Evolutionary conservation across 2,888 invertebrate species (phyloP), one percentile per base, ranked within the genome.

Genomic region (Pristionchus exspectatus): DNA sequence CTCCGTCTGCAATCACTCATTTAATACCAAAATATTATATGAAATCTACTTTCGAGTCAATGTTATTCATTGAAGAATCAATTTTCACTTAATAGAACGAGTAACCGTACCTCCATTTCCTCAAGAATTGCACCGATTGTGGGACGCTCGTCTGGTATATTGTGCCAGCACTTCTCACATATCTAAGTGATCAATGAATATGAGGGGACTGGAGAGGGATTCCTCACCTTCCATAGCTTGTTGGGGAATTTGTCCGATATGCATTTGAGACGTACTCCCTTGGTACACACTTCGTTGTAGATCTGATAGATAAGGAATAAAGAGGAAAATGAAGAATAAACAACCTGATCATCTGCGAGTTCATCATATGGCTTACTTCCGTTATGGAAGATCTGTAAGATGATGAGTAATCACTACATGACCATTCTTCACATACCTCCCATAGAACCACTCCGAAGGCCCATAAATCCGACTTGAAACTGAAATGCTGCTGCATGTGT

Each of bases 311-410:
- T 16, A 2, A 30, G 56, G 14, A 5, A 38, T 44, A 18, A 38
- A 38, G 30, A 33, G 7, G 5, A 4, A 38, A 44, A 50, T 38
- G 18, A 33, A 12, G 38, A 21, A 54, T 24, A 21, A 9, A 83
- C 27, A 14, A 56, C 84, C 56, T 84, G 9, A n/a, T 56, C 84
- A 18, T 84, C 84, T 27, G 44, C 12, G 12, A 84, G 1, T 16
- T 63, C 63, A 56, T 85, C 85, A n/a, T 85, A 85, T 21, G 85
- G 85, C 21, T 50, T 85, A 21, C n/a, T 59, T 3, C 85, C 85
- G 24, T 85, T 85, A 38, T 63, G 85, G 63, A 85, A 63, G 18
- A 85, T 63, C 85, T 85, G 74, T 21, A 63, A 85, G 1, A 30
- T 5, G 7, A 16, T 77, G 30, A 44, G 7, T 54, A 21, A 50